Conservation (phyloP, 1,140 invertebrate species). For the Drosophila mojavensis region DNA sequence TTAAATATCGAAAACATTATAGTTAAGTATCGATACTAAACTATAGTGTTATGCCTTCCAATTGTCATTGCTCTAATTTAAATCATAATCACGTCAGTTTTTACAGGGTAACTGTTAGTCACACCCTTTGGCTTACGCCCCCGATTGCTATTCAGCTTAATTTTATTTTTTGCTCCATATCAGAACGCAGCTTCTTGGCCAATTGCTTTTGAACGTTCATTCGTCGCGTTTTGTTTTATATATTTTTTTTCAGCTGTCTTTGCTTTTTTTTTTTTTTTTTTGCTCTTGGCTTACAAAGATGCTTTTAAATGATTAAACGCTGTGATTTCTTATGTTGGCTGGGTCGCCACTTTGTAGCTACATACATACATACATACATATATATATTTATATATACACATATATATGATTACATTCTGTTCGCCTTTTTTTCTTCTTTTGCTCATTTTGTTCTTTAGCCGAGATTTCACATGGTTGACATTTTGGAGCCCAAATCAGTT, state of each 20-base stretch:
- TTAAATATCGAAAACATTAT: too few species aligned
- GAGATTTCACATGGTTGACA: conserved; percentile 52
- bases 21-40: too few species aligned
- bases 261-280: conserved; percentile 28
- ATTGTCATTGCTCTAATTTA: too few species aligned
- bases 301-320: conserved; percentile 80
- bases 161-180: conserved; percentile 31
- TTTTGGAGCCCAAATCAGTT: conserved; percentile 23
- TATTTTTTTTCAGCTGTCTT: conserved; percentile 27
- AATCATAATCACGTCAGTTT: too few species aligned
- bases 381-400: not conserved
- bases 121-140: not conserved
- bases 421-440: conserved; percentile 22
- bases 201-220: conserved; percentile 31
- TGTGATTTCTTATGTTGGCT: conserved; percentile 61
- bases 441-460: conserved; percentile 10
- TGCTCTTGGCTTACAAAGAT: conserved; percentile 61
- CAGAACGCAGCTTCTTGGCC: conserved; percentile 33
- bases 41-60: too few species aligned
- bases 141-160: conserved; percentile 1
- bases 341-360: conserved; percentile 40
- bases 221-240: conserved; percentile 56
- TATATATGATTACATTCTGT: conserved; percentile 32
- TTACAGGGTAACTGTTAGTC: not conserved
- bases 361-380: not conserved